Conservation (phyloP, 2,797 vertebrate genomes). For the Ceyx erithaca region DNA sequence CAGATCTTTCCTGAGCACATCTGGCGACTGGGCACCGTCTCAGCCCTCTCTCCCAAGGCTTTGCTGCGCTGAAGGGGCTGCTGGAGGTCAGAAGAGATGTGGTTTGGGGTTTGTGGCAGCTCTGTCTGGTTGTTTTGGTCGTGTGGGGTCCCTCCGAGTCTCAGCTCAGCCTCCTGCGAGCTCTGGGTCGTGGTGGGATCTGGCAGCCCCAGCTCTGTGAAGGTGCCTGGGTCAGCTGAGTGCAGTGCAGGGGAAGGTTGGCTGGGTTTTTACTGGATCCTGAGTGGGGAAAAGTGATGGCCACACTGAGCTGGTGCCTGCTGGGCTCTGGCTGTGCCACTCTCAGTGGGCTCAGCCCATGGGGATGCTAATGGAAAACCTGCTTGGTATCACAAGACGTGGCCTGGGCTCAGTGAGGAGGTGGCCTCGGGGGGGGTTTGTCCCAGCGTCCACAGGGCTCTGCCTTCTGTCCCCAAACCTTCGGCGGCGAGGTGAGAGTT, state of each 20-base stretch:
- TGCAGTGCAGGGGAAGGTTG: fast-evolving
- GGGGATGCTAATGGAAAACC: neutral
- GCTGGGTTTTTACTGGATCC: neutral
- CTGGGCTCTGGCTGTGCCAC: fast-evolving
- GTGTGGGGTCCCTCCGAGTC: fast-evolving
- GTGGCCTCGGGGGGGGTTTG: neutral
- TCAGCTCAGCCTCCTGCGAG: fast-evolving
- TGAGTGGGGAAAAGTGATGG: fast-evolving
- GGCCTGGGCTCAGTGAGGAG: fast-evolving
- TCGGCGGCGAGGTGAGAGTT: slow-evolving; percentile 57
- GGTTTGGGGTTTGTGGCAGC: neutral
- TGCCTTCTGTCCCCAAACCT: neutral
- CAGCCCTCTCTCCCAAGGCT: neutral
- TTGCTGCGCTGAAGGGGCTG: neutral
- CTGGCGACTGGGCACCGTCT: neutral
- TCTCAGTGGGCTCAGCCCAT: fast-evolving
- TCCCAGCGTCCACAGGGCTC: fast-evolving
- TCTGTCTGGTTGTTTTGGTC: neutral
- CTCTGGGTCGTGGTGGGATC: neutral
- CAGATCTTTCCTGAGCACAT: neutral
- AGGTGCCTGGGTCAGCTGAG: neutral
- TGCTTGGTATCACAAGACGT: fast-evolving
- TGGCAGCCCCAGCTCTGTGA: fast-evolving
- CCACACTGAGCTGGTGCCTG: fast-evolving
- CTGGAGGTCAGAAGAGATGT: neutral